phyloP scores from a whole-genome alignment of 1,140 invertebrate genomes.

The Bradysia coprophila region DNA sequence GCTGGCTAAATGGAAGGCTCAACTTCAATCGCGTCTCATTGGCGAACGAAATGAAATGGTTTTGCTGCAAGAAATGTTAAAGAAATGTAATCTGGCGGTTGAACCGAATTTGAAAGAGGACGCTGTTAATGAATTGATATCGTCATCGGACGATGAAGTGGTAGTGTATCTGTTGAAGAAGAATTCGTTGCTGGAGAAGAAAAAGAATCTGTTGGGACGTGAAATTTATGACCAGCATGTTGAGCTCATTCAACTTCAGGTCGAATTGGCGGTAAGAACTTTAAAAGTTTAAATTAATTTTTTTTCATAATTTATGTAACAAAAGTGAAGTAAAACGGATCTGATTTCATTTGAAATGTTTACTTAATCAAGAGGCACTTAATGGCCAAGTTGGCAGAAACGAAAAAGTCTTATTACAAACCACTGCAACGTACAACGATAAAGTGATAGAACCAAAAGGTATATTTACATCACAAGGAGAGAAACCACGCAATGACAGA shows the following conservation, averaged over 20 bases:
- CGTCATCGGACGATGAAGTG: slow-evolving; percentile 22
- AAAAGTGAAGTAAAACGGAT: no score
- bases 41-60: slow-evolving; percentile 46
- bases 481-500: no score
- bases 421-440: no score
- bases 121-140: slow-evolving; percentile 24
- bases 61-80: slow-evolving; percentile 31
- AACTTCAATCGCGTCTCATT: slow-evolving; percentile 40
- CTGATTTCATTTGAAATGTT: no score
- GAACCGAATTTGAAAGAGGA: slow-evolving; percentile 29
- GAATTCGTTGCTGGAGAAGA: slow-evolving; percentile 45
- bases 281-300: slow-evolving; percentile 1
- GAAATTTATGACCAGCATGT: slow-evolving; percentile 45
- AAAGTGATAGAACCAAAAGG: no score
- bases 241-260: slow-evolving; percentile 41
- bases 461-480: no score
- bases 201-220: slow-evolving; percentile 35
- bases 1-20: slow-evolving; percentile 39
- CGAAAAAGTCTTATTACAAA: no score
- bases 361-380: no score
- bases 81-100: slow-evolving; percentile 25
- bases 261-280: slow-evolving; percentile 40
- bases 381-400: no score
- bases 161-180: slow-evolving; percentile 30
- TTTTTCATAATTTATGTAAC: no score